Base-by-base conservation (phyloP, 2,888 invertebrate species). In the Herminia tarsipennalis region DNA sequence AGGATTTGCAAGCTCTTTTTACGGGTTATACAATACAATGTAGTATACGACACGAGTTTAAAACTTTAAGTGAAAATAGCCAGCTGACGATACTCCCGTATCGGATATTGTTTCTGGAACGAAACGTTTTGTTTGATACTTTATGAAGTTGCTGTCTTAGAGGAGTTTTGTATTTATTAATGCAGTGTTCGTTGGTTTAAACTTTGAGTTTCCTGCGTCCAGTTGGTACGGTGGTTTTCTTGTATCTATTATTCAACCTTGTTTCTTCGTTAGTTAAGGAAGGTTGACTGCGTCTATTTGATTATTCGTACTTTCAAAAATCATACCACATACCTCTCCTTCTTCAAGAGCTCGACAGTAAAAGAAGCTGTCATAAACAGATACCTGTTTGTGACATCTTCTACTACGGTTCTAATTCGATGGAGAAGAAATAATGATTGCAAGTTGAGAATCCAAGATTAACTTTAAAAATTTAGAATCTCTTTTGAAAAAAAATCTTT, bases 1-100 rank as follows among this genome's bases (percentile, higher is more conserved):
- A 76, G 83, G 83, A 84, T 86, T 83, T 84, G 78, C 78, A 75
- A 81, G 73, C 76, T 80, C 82, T 84, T 86, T 83, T 86, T 86
- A 83, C 76, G 66, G 53, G 58, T 61, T 66, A 61, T 71, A 78
- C 68, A 82, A 82, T 78, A 79, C 65, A 66, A 68, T 52, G 60
- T 65, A 63, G 57, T 48, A 60, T 56, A 54, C 55, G 47, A 52
- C 54, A 51, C 39, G 44, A 67, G 56, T 66, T 69, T 54, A 58
- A 50, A 69, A 73, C 59, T 71, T 64, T 70, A 66, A 69, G 62
- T 64, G 66, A 68, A 66, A 70, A 64, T 64, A 63, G 64, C 56
- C 64, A 56, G 64, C 67, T 63, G 59, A 41, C 59, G 52, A 43
- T 32, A 29, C 38, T 34, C 13, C 21, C 41, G 21, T 21, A 27